phyloP scores from a whole-genome alignment of 2,113 vertebrate species.

The Mirza zaza region DNA sequence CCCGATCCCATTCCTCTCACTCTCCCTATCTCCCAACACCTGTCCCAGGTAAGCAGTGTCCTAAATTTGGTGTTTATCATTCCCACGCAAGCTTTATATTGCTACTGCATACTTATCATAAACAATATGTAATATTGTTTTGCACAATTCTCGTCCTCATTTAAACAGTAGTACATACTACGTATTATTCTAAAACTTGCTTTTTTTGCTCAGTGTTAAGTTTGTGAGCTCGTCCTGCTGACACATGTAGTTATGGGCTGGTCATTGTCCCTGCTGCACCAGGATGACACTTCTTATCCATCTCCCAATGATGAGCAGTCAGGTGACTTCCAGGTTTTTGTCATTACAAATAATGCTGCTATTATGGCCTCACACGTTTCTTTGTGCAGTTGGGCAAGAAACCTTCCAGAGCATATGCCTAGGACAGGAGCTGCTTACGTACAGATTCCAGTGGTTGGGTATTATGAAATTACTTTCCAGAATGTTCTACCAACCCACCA shows the following conservation, averaged over 20 bases:
- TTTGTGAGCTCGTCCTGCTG: background rate
- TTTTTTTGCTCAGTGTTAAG: background rate
- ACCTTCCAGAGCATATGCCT: fast-evolving
- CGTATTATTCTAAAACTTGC: background rate
- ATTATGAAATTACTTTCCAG: background rate
- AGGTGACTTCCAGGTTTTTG: fast-evolving
- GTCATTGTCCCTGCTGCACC: no score
- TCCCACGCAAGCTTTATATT: no score
- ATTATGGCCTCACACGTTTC: fast-evolving
- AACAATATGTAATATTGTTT: background rate
- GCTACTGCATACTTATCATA: no score
- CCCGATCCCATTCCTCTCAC: background rate
- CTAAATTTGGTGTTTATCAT: background rate
- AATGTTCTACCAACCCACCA: background rate
- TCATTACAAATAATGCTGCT: fast-evolving
- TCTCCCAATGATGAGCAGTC: fast-evolving
- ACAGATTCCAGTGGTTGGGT: background rate
- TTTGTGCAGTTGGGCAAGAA: no score
- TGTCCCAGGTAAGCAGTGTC: background rate
- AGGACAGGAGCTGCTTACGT: fast-evolving
- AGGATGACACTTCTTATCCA: background rate
- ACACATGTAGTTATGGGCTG: background rate
- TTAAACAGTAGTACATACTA: background rate
- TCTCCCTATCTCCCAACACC: background rate
- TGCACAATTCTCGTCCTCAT: background rate